Conservation (phyloP, 1,140 invertebrate genomes). For the Heterodera schachtii region DNA sequence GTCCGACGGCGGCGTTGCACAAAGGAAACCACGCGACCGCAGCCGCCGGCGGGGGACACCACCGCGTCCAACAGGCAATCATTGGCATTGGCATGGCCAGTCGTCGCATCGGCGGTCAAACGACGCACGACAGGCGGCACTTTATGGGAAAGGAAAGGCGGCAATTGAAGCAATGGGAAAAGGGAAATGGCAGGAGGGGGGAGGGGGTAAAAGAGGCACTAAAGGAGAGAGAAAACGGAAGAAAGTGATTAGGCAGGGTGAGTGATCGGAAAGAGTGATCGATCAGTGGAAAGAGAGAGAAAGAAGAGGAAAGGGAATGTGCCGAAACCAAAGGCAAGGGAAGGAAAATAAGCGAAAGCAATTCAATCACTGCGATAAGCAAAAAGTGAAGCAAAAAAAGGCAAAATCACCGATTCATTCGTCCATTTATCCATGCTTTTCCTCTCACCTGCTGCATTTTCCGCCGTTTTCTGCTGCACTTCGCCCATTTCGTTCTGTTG, state of each 20-base stretch:
- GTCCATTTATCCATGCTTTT: not conserved
- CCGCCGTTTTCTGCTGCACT: not conserved
- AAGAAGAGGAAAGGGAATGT: too few species aligned
- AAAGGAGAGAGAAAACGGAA: not conserved
- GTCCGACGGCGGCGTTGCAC: conserved; percentile 56
- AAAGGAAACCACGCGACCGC: conserved; percentile 36
- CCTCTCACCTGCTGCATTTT: not conserved
- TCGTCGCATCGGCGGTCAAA: conserved; percentile 17
- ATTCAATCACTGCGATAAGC: not conserved
- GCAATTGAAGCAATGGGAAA: not conserved
- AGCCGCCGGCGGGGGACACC: not conserved
- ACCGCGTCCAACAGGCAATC: not conserved
- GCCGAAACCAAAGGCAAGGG: not conserved
- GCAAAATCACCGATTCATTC: too few species aligned
- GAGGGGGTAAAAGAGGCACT: not conserved
- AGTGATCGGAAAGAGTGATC: not conserved
- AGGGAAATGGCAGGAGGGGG: not conserved
- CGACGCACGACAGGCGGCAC: conserved; percentile 11
- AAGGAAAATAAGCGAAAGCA: too few species aligned
- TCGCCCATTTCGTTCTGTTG: not conserved
- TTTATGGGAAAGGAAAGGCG: not conserved
- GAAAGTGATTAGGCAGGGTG: not conserved
- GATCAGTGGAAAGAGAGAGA: too few species aligned
- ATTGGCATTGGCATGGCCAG: not conserved
- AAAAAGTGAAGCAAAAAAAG: not conserved